Base-by-base conservation (phyloP, 64 coral and sea anemone genomes). In the Anthopleura sola region DNA sequence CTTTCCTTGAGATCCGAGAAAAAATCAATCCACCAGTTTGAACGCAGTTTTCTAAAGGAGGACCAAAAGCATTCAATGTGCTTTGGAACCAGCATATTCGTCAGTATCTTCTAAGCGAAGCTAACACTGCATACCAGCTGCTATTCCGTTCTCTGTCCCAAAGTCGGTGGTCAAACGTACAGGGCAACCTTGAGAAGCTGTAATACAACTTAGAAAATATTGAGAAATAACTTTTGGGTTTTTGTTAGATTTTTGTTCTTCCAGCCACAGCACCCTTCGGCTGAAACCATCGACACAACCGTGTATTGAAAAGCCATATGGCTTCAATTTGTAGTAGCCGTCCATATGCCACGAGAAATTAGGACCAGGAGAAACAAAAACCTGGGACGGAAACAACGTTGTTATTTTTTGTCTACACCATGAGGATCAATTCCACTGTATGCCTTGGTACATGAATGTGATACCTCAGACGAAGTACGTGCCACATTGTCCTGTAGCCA, bases 291-390 rank as follows among this genome's bases (percentile, higher is more conserved):
- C 91, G 4, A 88, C 91, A 71, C 71, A 85, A 6, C 56, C 86
- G 44, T 88, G 75, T 57, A 93, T 88, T 64, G 85, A 92, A 76
- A 92, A 92, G 26, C 78, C 90, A 32, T 87, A 92, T 28, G 90
- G 85, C 75, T 92, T 91, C 36, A 87, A 58, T 75, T 87, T 87
- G 54, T 91, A 77, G 82, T 83, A 91, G 34, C 55, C 85, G 21
- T 88, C 86, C 23, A 88, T 29, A 37, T 93, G 86, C 86, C 91
- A 88, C 15, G 71, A 88, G 32, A 93, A 88, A 31, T 93, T 88
- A 23, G 91, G 50, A 60, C 86, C 86, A 80, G 50, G 66, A 78
- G 93, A 91, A 36, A 94, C 64, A 47, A 91, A 94, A 18, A 80
- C 88, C 79, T 89, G 86, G 16, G 38, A 68, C 78, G 55, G 39